These are phyloP conservation scores for Darevskia nairensis DNA, from an alignment of 2,797 vertebrate species.

Conservation along the genomic window DNA sequence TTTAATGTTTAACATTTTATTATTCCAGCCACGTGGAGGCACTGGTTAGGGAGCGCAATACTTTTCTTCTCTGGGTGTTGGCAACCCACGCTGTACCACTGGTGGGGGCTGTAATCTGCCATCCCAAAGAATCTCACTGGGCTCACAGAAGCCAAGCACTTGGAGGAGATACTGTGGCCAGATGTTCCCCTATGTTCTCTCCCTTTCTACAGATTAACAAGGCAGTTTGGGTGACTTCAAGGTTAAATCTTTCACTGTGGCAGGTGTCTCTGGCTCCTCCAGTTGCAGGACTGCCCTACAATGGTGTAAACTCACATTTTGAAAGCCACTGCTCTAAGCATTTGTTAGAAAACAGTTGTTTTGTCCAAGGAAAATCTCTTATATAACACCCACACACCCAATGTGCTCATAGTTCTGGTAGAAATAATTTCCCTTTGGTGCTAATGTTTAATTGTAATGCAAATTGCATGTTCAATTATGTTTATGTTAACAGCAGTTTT, in stretches of 20 bases:
- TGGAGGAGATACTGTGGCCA: no score
- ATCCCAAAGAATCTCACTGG: no score
- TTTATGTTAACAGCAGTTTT: slow-evolving; percentile 34
- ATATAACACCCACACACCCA: not conserved
- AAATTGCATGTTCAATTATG: not conserved
- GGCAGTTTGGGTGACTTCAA: not conserved
- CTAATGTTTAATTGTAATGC: slow-evolving; percentile 22
- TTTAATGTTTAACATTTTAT: no score
- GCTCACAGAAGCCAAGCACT: no score
- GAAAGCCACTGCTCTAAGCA: not conserved
- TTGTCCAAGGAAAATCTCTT: not conserved
- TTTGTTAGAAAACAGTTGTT: not conserved
- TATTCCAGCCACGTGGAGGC: no score
- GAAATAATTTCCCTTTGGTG: slow-evolving; percentile 23
- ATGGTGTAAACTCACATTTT: not conserved
- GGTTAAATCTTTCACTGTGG: not conserved
- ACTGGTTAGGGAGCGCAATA: no score
- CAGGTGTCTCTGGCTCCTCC: not conserved
- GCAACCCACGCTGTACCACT: no score
- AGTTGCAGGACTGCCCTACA: not conserved
- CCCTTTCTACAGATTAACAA: not conserved
- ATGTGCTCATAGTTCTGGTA: not conserved
- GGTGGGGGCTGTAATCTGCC: no score
- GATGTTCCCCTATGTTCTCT: not conserved
- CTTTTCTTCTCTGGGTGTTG: no score